Conservation (phyloP, 2,113 vertebrate genomes). For the Arothron firmamentum region DNA sequence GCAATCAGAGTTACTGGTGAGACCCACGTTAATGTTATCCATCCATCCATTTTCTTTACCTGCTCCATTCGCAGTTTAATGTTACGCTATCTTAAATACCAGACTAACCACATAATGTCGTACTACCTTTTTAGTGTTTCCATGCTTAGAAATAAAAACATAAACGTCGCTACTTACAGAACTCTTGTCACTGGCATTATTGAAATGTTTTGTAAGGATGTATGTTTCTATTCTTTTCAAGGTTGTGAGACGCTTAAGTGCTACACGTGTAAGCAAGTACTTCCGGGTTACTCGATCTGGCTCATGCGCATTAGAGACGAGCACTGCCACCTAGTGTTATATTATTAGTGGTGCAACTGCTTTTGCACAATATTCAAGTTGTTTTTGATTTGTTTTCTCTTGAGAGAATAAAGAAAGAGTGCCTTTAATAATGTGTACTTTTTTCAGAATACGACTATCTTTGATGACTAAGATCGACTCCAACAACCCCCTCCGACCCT, state of each 20-base stretch:
- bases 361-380: no score
- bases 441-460: no score
- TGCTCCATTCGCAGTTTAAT: no score
- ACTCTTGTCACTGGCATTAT: slow-evolving; percentile 60
- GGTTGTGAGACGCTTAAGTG: slow-evolving; percentile 44
- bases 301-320: slow-evolving; percentile 35
- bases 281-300: slow-evolving; percentile 37
- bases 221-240: slow-evolving; percentile 49
- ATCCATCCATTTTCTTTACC: no score
- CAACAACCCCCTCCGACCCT: no score
- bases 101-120: background rate
- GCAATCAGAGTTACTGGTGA: no score
- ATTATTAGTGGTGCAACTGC: background rate
- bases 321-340: background rate
- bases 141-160: background rate
- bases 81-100: background rate
- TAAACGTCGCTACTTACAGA: slow-evolving; percentile 53
- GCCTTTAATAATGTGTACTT: no score
- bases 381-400: no score
- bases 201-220: background rate
- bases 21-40: background rate
- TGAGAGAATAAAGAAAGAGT: no score
- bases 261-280: slow-evolving; percentile 44
- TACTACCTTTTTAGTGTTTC: background rate
- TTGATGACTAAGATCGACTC: no score